Conservation (phyloP, 2,888 invertebrate species). For the Drosophila formosana region DNA sequence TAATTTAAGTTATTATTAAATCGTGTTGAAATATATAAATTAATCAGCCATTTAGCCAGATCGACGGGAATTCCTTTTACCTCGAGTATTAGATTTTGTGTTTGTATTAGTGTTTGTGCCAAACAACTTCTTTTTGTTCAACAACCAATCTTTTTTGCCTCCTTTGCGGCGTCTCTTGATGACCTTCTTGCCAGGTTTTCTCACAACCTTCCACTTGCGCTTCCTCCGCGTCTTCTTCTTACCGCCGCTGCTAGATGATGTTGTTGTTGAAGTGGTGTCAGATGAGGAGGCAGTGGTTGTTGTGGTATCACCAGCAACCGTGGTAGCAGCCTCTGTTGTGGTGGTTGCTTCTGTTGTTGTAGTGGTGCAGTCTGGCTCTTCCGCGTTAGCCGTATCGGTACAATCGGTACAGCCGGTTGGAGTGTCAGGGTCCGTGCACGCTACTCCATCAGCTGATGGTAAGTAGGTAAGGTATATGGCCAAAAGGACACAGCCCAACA, state of each 20-base stretch:
- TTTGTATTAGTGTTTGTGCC: background rate
- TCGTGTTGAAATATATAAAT: background rate
- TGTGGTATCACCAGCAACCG: background rate
- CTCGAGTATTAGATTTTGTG: background rate
- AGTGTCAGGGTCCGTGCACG: slow-evolving; percentile 5
- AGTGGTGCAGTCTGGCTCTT: background rate
- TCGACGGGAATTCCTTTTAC: background rate
- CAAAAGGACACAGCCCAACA: slow-evolving; percentile 31
- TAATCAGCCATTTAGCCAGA: background rate
- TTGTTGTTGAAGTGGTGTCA: slow-evolving; percentile 12
- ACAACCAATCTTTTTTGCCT: background rate
- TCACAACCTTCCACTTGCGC: slow-evolving; percentile 4
- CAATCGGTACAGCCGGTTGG: slow-evolving; percentile 7
- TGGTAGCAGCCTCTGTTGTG: background rate
- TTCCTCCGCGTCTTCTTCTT: background rate
- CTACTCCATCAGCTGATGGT: slow-evolving; percentile 16
- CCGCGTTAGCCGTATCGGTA: background rate
- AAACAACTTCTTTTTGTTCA: background rate
- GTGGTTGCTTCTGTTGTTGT: background rate
- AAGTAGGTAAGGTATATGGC: slow-evolving; percentile 23
- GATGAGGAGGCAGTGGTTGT: slow-evolving; percentile 3
- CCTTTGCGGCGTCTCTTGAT: slow-evolving; percentile 2
- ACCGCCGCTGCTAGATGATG: background rate
- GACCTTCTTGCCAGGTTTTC: background rate
- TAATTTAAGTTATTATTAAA: background rate